These are phyloP conservation scores for Antitype chi DNA, from an alignment of 2,888 invertebrate species.

Conservation along the genomic window DNA sequence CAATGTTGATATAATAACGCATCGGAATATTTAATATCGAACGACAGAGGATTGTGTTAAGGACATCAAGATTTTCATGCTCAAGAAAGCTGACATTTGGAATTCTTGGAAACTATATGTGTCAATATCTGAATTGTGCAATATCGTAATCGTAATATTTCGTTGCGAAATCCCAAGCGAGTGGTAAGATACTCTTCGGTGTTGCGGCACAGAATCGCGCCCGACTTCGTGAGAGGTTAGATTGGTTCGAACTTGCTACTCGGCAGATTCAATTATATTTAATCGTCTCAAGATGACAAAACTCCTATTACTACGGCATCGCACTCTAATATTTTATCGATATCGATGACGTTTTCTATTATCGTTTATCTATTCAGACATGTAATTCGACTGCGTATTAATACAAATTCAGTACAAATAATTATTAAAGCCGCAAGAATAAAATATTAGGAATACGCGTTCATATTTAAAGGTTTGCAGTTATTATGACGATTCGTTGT, in stretches of 20 bases:
- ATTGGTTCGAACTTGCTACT: slow-evolving; percentile 78
- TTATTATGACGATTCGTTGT: slow-evolving; percentile 19
- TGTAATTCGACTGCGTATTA: slow-evolving; percentile 63
- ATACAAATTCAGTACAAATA: slow-evolving; percentile 39
- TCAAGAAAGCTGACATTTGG: slow-evolving; percentile 59
- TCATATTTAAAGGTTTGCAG: slow-evolving; percentile 23
- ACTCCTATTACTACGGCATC: slow-evolving; percentile 71
- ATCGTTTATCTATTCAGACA: slow-evolving; percentile 66
- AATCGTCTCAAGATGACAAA: slow-evolving; percentile 82
- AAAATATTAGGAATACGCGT: slow-evolving; percentile 30
- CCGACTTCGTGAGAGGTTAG: slow-evolving; percentile 81
- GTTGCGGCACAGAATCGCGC: slow-evolving; percentile 79
- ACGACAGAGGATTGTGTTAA: slow-evolving; percentile 51
- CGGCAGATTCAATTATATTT: slow-evolving; percentile 83
- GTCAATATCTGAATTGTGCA: slow-evolving; percentile 67
- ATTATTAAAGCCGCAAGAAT: slow-evolving; percentile 35
- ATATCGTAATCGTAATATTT: slow-evolving; percentile 74
- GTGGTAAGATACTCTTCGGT: slow-evolving; percentile 70
- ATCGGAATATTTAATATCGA: slow-evolving; percentile 58
- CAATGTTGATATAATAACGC: slow-evolving; percentile 64
- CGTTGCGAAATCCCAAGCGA: slow-evolving; percentile 75
- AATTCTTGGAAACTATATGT: slow-evolving; percentile 62
- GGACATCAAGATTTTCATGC: slow-evolving; percentile 58
- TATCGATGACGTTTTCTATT: slow-evolving; percentile 72
- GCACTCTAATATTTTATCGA: slow-evolving; percentile 68